Evolutionary conservation across 2,113 vertebrate genomes (phyloP), one percentile per base, ranked within the genome.

Genomic region (Oreochromis niloticus): DNA sequence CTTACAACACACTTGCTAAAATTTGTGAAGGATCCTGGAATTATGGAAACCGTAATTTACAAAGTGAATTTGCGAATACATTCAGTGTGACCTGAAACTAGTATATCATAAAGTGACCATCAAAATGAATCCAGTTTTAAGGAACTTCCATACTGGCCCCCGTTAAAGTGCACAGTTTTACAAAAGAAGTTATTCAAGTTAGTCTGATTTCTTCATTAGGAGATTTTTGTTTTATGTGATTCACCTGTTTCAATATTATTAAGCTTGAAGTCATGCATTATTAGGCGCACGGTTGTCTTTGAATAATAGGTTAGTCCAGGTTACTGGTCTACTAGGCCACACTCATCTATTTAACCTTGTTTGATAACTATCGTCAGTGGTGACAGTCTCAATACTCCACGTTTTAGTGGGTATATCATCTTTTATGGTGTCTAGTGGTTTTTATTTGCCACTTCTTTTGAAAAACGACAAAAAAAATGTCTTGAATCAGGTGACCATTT

Each of bases 381-480:
- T 27, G 13, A 73, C 13, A 46, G n/a, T 1, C n/a, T 24, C 7
- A 43, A 73, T 46, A 73, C n/a, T 71, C n/a, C 63, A 43, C 63
- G 30, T 63, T 34, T 36, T 63, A n/a, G 32, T 0, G 9, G 57
- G 57, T 66, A 39, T 34, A 66, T 36, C 61, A 61, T 4, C 5
- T 61, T 17, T 39, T 66, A 39, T n/a, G 34, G 32, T 39, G 17
- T 39, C 1, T 22, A 39, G 61, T 22, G 4, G 19, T 66, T 66
- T 66, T 39, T 22, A 66, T 66, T 66, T 66, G 34, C 6, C 34
- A 13, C 3, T 41, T 68, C 16, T 34, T 61, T 61, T 61, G 16
- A 61, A 63, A 63, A 61, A 34, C 34, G 57, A 34, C 16, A 0
- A 17, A 10, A 9, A 36, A 12, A 0, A 0, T n/a, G 61, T 66